These are phyloP conservation scores for Motacilla alba DNA, from an alignment of 2,113 vertebrate genomes.

Conservation along the genomic window DNA sequence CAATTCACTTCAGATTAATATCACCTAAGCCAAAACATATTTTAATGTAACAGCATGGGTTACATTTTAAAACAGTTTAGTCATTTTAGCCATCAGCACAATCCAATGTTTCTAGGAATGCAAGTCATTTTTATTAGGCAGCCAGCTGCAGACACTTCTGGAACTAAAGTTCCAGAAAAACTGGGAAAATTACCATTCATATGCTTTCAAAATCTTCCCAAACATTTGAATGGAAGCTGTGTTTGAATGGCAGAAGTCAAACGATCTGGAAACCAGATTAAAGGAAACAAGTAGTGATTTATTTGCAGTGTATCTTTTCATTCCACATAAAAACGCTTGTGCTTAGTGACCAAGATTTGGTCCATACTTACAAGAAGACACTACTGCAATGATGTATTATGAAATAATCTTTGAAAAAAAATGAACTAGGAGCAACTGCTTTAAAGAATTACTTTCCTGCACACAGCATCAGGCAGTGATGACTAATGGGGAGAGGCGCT, in stretches of 20 bases:
- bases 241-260: not conserved
- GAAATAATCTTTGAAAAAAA: not conserved
- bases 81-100: not conserved
- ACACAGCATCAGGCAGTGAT: not conserved
- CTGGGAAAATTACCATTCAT: constrained; percentile 6
- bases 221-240: not conserved
- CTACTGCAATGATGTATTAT: not conserved
- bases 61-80: not conserved
- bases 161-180: constrained; percentile 29
- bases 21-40: not conserved
- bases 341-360: not conserved
- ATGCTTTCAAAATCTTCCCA: not conserved
- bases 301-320: not conserved
- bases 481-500: not conserved
- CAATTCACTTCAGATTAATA: not conserved
- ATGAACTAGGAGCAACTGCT: not conserved
- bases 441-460: not conserved
- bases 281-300: not conserved
- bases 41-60: not conserved
- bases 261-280: not conserved
- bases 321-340: not conserved
- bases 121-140: constrained; percentile 42
- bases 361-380: not conserved
- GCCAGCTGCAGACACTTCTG: not conserved
- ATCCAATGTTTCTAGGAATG: constrained; percentile 21